Evolutionary conservation across 2,888 invertebrate species (phyloP).

Genomic region (Andrena trimmerana): DNA sequence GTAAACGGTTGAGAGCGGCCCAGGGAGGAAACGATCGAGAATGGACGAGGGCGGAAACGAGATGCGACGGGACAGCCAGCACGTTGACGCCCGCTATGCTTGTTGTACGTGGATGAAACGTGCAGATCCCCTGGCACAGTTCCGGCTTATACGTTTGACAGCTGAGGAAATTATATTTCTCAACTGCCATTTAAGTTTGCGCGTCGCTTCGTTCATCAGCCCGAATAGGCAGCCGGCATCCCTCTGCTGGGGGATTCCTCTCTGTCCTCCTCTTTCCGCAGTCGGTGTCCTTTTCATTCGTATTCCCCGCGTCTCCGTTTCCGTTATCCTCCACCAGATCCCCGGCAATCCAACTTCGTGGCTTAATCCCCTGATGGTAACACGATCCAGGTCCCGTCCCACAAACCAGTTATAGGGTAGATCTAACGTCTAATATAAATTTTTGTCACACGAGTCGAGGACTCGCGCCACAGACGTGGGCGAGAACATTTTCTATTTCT

Average conservation of each 20-base stretch:
- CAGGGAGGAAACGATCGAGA: conserved; percentile 9
- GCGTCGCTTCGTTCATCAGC: conserved; percentile 76
- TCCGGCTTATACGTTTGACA: conserved; percentile 81
- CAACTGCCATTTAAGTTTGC: conserved; percentile 82
- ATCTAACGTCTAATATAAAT: no score
- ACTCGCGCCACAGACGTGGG: no score
- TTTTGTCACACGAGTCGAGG: no score
- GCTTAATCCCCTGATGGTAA: conserved; percentile 74
- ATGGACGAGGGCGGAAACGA: conserved; percentile 41
- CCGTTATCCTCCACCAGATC: conserved; percentile 67
- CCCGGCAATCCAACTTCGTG: conserved; percentile 70
- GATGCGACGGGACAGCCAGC: conserved; percentile 31
- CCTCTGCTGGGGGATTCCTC: conserved; percentile 43
- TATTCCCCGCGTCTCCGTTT: conserved; percentile 57
- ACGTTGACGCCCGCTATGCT: conserved; percentile 52
- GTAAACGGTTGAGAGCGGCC: conserved; percentile 28
- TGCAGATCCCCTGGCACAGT: conserved; percentile 74
- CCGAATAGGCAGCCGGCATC: conserved; percentile 63
- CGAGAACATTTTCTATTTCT: no score
- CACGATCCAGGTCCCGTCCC: conserved; percentile 64
- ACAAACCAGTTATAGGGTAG: background rate
- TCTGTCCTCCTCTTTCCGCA: conserved; percentile 46
- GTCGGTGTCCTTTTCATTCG: conserved; percentile 48
- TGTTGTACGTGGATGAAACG: conserved; percentile 60
- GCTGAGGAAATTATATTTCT: conserved; percentile 83